Evolutionary conservation across 1,140 invertebrate genomes (phyloP).

Genomic region (Bombus picipes): DNA sequence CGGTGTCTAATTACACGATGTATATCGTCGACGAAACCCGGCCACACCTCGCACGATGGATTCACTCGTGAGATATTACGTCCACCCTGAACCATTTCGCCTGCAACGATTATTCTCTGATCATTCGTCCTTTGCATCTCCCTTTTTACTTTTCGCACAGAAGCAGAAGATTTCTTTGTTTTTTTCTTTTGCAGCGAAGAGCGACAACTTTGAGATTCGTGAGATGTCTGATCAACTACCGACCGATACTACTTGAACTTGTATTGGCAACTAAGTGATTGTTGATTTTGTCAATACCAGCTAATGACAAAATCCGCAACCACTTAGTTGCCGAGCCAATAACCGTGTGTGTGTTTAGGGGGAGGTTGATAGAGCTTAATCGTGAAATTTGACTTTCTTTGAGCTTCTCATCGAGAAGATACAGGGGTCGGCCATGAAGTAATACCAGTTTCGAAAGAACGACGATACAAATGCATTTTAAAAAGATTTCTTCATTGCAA

Average conservation of each 20-base stretch:
- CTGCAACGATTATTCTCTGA: neutral
- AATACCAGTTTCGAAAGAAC: no score
- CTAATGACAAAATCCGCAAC: no score
- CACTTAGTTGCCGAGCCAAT: no score
- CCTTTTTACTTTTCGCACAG: neutral
- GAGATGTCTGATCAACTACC: rapidly evolving
- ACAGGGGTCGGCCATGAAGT: no score
- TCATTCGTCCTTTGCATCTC: neutral
- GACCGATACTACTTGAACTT: neutral
- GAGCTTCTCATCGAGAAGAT: no score
- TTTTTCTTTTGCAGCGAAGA: neutral
- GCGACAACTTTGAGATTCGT: no score
- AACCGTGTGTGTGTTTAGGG: no score
- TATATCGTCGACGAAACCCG: neutral
- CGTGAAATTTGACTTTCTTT: no score
- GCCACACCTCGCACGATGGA: neutral
- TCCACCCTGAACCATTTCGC: neutral
- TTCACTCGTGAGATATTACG: neutral
- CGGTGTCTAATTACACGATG: constrained; percentile 23
- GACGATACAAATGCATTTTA: no score
- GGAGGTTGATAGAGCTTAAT: rapidly evolving
- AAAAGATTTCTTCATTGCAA: no score
- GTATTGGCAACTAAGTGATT: no score
- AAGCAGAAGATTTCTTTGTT: neutral
- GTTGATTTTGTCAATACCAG: no score